These are phyloP conservation scores for Trichonephila clavipes DNA, from an alignment of 1,140 invertebrate genomes.

Conservation along the genomic window DNA sequence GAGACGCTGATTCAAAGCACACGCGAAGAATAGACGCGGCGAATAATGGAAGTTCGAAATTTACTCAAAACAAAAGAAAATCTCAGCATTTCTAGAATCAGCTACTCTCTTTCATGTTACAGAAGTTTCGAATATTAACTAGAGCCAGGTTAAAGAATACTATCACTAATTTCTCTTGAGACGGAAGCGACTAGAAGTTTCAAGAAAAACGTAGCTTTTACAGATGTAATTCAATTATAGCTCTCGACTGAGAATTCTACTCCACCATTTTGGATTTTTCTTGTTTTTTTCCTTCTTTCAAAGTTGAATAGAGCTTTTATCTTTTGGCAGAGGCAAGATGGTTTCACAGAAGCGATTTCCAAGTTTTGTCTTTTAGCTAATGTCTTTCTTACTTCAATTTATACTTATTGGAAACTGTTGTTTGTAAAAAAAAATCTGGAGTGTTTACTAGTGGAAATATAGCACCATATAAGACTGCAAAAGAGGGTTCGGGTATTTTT, in stretches of 20 bases:
- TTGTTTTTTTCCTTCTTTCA: background rate
- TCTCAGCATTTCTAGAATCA: background rate
- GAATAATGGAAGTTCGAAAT: background rate
- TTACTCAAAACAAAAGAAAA: background rate
- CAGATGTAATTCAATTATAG: background rate
- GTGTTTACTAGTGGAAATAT: background rate
- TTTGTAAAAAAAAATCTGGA: background rate
- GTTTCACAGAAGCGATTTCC: background rate
- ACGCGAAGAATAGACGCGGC: background rate
- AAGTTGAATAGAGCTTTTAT: background rate
- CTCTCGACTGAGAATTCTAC: background rate
- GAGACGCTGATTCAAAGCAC: background rate
- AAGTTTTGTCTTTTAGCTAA: background rate
- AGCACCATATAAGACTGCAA: background rate
- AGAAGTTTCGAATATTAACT: slow-evolving; percentile 6
- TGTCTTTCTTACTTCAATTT: background rate
- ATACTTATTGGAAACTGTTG: background rate
- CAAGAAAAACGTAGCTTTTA: background rate
- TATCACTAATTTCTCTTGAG: background rate
- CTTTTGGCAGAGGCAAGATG: background rate
- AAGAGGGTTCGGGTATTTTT: background rate
- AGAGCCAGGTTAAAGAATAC: background rate
- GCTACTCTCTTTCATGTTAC: background rate
- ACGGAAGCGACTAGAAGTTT: background rate
- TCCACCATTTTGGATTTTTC: background rate